Evolutionary conservation across 1,140 invertebrate species (phyloP).

Genomic region (Acromyrmex echinatior): DNA sequence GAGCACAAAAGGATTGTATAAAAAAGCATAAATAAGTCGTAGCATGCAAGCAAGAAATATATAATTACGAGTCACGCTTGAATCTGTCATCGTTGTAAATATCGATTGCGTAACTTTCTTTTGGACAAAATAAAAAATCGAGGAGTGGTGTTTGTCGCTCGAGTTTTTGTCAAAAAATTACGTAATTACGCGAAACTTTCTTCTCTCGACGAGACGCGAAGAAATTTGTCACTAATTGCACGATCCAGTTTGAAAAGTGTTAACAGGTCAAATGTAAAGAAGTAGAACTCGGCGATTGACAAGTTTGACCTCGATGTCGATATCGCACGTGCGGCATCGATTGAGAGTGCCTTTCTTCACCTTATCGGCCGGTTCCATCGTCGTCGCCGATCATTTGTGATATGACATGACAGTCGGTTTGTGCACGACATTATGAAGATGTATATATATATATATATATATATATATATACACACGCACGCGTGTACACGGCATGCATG

Average conservation of each 20-base stretch:
- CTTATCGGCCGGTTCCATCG: neutral
- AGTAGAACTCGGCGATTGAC: neutral
- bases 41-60: neutral
- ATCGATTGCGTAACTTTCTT: neutral
- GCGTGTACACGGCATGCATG: neutral
- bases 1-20: neutral
- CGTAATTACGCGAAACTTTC: neutral
- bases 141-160: neutral
- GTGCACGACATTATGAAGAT: slow-evolving; percentile 71
- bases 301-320: neutral
- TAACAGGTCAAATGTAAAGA: neutral
- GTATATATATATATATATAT: no score
- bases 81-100: neutral
- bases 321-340: neutral
- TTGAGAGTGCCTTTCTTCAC: neutral
- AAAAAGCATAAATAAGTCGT: neutral
- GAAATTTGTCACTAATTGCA: neutral
- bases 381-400: slow-evolving; percentile 13
- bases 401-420: slow-evolving; percentile 72
- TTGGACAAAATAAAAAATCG: neutral
- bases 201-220: neutral
- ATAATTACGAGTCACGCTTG: neutral
- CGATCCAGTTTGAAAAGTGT: neutral
- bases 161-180: neutral
- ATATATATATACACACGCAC: no score